Percentiles rank a stretch among this genome's conserved stretches.
phyloP scores from a whole-genome alignment of 2,888 invertebrate species.

The Sthenelais limicola region DNA sequence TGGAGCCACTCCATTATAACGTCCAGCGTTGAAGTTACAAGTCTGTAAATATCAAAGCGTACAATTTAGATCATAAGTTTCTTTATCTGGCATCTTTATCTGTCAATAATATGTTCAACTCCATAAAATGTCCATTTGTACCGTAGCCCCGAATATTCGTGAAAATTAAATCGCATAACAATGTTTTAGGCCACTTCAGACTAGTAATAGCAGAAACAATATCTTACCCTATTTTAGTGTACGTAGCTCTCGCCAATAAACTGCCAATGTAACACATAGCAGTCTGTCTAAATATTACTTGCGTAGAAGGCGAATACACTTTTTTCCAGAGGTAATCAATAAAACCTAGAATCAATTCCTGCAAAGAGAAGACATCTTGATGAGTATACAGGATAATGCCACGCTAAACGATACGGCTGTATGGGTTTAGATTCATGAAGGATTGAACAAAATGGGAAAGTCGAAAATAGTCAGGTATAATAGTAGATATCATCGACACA shows the following conservation, averaged over 20 bases:
- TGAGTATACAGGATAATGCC: too few species aligned
- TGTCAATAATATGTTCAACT: too few species aligned
- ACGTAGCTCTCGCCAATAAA: slow-evolving; percentile 81
- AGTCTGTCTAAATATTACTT: slow-evolving; percentile 79
- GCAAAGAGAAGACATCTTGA: too few species aligned
- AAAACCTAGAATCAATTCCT: slow-evolving; percentile 77
- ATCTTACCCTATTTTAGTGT: slow-evolving; percentile 72
- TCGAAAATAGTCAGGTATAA: neutral
- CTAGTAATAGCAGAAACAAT: neutral
- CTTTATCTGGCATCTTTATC: too few species aligned
- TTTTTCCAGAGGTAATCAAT: slow-evolving; percentile 83
- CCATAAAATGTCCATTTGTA: too few species aligned
- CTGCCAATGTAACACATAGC: slow-evolving; percentile 84
- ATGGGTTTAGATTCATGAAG: too few species aligned
- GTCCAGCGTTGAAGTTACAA: slow-evolving; percentile 79
- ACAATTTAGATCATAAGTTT: too few species aligned
- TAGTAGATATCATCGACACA: neutral
- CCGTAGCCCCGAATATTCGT: too few species aligned
- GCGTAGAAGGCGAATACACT: slow-evolving; percentile 79
- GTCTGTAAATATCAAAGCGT: slow-evolving; percentile 73
- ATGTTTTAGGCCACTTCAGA: too few species aligned
- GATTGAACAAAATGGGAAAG: neutral
- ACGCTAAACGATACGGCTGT: too few species aligned
- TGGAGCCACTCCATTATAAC: slow-evolving; percentile 89
- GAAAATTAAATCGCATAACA: too few species aligned